phyloP scores from a whole-genome alignment of 2,113 vertebrate species.

The Hirundichthys speculiger region DNA sequence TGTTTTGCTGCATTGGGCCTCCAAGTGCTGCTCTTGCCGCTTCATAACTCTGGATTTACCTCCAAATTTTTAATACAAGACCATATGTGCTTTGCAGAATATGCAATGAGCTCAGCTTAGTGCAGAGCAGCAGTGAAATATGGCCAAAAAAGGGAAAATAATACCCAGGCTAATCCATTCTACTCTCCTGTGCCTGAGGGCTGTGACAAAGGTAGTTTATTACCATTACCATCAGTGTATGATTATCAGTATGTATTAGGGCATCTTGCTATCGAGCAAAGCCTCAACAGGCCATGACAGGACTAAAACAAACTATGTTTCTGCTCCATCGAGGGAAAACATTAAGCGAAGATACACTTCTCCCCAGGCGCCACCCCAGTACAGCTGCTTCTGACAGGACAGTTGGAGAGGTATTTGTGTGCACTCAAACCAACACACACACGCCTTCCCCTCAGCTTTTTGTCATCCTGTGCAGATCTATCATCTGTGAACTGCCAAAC shows the following conservation, averaged over 20 bases:
- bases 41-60: slow-evolving; percentile 78
- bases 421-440: slow-evolving; percentile 21
- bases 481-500: slow-evolving; percentile 72
- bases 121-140: slow-evolving; percentile 69
- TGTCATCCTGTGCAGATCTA: slow-evolving; percentile 55
- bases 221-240: slow-evolving; percentile 63
- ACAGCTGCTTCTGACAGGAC: slow-evolving; percentile 52
- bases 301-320: slow-evolving; percentile 63
- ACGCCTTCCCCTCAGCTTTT: slow-evolving; percentile 52
- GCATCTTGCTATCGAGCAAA: slow-evolving; percentile 55
- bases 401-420: slow-evolving; percentile 65
- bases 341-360: slow-evolving; percentile 57
- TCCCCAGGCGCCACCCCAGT: slow-evolving; percentile 33
- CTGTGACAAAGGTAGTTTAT: slow-evolving; percentile 73
- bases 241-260: slow-evolving; percentile 71
- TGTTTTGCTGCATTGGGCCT: slow-evolving; percentile 78
- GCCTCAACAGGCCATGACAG: slow-evolving; percentile 55
- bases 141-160: slow-evolving; percentile 65
- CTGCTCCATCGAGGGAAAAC: slow-evolving; percentile 55
- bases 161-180: slow-evolving; percentile 71
- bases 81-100: slow-evolving; percentile 80
- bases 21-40: slow-evolving; percentile 63
- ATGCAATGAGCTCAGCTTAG: slow-evolving; percentile 68
- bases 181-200: slow-evolving; percentile 46
- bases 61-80: slow-evolving; percentile 75